A percentile compares a stretch with the other conserved stretches of the same genome.
phyloP scores from a whole-genome alignment of 2,797 vertebrate genomes.

The Capromys pilorides region DNA sequence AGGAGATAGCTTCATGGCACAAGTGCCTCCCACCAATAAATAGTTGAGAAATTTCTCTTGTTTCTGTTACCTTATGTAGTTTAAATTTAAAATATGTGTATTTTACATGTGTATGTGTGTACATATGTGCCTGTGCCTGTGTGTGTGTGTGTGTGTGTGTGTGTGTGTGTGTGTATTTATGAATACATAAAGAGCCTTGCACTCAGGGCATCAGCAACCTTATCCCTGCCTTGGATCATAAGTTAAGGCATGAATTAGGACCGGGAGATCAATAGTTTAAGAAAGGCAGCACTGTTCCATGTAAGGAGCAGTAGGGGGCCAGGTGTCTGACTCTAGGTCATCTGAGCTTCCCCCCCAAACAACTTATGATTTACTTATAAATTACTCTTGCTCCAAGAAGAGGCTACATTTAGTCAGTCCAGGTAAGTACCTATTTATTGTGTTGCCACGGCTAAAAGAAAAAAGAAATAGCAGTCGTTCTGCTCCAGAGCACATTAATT shows the following conservation, averaged over 20 bases:
- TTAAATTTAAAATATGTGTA: neutral
- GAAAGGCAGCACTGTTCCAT: neutral
- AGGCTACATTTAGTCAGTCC: neutral
- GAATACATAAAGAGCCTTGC: neutral
- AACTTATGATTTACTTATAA: neutral
- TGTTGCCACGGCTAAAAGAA: neutral
- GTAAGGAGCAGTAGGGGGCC: neutral
- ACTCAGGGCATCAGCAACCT: neutral
- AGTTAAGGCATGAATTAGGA: neutral
- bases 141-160: neutral
- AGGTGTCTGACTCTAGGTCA: neutral
- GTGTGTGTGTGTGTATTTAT: neutral
- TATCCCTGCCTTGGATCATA: neutral
- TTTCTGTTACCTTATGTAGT: neutral
- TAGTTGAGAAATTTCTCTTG: neutral
- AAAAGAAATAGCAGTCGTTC: neutral
- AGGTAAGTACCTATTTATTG: conserved; percentile 36
- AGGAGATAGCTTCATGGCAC: too few relatives aligned
- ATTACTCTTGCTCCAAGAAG: neutral
- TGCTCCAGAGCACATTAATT: conserved; percentile 70
- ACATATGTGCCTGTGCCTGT: too few relatives aligned
- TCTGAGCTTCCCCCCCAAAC: neutral
- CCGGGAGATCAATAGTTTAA: neutral
- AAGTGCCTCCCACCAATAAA: neutral
- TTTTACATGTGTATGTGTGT: neutral